Evolutionary conservation across 2,797 vertebrate genomes (phyloP), one percentile per base, ranked within the genome.

Genomic region (Pogoniulus pusillus): DNA sequence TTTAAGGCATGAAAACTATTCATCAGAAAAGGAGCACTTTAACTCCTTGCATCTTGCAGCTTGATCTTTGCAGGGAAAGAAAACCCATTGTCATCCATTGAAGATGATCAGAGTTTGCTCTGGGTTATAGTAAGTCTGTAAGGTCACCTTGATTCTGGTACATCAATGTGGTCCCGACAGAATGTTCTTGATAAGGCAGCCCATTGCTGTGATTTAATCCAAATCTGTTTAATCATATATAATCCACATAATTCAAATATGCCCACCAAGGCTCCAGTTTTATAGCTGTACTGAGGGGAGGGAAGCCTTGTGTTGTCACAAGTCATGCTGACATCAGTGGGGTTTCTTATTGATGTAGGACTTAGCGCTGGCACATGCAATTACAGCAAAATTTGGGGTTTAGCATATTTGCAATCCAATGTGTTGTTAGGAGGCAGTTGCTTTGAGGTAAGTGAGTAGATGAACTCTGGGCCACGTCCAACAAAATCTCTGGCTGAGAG

Each of bases 321-420:
- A 94, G 74, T 62, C 87, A 68, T 82, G 93, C 91, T 93, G 93
- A 89, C 85, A 87, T 86, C 95, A 74, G 80, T 93, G 92, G 90
- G 88, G 88, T 87, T 94, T 79, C 93, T 90, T 49, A 89, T 86
- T 91, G 76, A 81, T 89, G 91, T 43, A 94, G 77, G 90, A 82
- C 83, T 90, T 87, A 90, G 79, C 1, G 27, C 63, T 82, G 85
- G 89, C 77, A 69, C 74, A 63, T 68, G 90, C 60, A 93, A 82
- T 83, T 85, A 72, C 88, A 92, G 91, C n/a, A 62, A 90, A 92
- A 81, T 93, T 93, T 81, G 76, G 72, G 78, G 87, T 82, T 94
- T 95, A 71, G 45, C 27, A 6, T 57, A 73, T 92, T 89, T 94
- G 73, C 49, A 83, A 20, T 84, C 37, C 29, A 34, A 65, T 79